These are phyloP conservation scores for Ips nitidus DNA, from an alignment of 1,140 invertebrate species.

Conservation along the genomic window DNA sequence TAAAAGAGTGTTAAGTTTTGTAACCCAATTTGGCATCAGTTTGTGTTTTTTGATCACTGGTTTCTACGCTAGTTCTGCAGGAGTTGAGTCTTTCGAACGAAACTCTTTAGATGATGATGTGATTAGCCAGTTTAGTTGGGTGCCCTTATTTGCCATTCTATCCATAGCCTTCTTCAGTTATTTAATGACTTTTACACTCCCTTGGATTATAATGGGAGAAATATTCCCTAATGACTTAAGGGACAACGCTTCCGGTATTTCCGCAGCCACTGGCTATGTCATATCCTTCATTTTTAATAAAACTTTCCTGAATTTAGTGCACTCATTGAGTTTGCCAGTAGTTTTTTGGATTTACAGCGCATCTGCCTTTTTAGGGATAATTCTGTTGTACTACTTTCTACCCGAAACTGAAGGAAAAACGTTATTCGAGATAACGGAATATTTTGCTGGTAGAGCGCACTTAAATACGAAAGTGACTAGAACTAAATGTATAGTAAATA, in stretches of 20 bases:
- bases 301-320: constrained; percentile 65
- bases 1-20: constrained; percentile 65
- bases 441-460: constrained; percentile 64
- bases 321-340: constrained; percentile 62
- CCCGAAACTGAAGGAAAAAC: constrained; percentile 85
- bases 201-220: constrained; percentile 77
- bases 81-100: constrained; percentile 32
- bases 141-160: constrained; percentile 67
- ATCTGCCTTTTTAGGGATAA: constrained; percentile 64
- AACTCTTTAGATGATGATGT: background rate
- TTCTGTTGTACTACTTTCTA: constrained; percentile 58
- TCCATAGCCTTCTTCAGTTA: constrained; percentile 68
- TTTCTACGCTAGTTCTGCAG: constrained; percentile 56
- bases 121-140: constrained; percentile 58
- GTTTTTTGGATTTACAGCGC: constrained; percentile 66
- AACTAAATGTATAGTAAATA: no score
- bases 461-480: constrained; percentile 46
- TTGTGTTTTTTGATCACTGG: constrained; percentile 63
- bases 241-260: constrained; percentile 66
- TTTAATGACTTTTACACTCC: constrained; percentile 68
- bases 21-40: constrained; percentile 64
- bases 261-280: constrained; percentile 68
- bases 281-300: constrained; percentile 73
- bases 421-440: constrained; percentile 70
- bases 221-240: constrained; percentile 67